phyloP scores from a whole-genome alignment of 1,140 invertebrate species.

The Zeugodacus cucurbitae region DNA sequence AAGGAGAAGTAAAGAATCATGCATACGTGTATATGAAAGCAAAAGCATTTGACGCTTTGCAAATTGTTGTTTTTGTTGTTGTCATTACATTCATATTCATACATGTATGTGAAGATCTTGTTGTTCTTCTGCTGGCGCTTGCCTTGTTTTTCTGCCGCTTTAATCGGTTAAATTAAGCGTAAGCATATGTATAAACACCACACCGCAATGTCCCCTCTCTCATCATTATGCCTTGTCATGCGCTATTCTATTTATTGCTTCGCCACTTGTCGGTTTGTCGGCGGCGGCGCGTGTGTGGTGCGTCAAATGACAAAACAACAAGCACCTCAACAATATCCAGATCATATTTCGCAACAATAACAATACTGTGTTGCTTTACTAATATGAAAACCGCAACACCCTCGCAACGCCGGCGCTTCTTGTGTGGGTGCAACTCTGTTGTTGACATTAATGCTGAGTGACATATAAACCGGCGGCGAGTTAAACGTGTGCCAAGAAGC shows the following conservation, averaged over 20 bases:
- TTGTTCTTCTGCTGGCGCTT: too few relatives aligned
- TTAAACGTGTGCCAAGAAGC: background rate
- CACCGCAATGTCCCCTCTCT: background rate
- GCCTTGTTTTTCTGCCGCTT: background rate
- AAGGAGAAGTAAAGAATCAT: background rate
- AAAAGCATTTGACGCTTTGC: background rate
- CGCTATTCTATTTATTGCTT: background rate
- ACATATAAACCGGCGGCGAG: background rate
- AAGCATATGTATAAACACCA: background rate
- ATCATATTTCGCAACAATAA: constrained; percentile 30
- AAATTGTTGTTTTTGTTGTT: background rate
- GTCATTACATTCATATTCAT: background rate
- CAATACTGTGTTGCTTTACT: background rate
- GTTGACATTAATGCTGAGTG: constrained; percentile 16
- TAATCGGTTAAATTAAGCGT: constrained; percentile 36
- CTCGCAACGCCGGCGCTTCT: background rate
- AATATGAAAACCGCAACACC: constrained; percentile 25
- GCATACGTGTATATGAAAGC: background rate
- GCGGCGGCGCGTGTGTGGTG: background rate
- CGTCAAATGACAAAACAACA: constrained; percentile 16
- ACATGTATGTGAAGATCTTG: too few relatives aligned
- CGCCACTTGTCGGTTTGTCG: constrained; percentile 6
- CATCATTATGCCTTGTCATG: background rate
- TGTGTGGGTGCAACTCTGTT: background rate
- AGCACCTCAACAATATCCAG: background rate